These are phyloP conservation scores for Drosophila varians DNA, from an alignment of 1,140 invertebrate genomes.

Conservation along the genomic window DNA sequence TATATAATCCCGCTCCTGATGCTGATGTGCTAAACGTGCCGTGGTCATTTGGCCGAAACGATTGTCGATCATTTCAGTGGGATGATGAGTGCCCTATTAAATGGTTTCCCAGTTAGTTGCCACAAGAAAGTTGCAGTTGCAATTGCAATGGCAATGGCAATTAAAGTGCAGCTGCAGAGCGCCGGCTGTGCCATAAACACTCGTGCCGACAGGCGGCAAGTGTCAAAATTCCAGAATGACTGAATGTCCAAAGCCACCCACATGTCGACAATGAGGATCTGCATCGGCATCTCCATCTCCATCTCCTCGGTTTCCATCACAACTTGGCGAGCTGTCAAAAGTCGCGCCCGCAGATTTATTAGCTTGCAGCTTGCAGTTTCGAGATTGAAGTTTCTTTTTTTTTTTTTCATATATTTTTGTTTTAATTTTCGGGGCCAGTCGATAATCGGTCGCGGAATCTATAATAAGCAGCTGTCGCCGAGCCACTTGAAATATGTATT, in stretches of 20 bases:
- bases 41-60: constrained; percentile 77
- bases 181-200: constrained; percentile 46
- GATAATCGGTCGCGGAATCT: constrained; percentile 64
- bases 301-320: constrained; percentile 18
- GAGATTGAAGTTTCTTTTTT: not conserved
- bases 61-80: constrained; percentile 74
- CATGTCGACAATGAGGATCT: constrained; percentile 39
- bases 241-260: constrained; percentile 50
- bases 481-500: constrained; percentile 72
- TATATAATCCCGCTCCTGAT: constrained; percentile 10
- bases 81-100: not conserved
- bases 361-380: constrained; percentile 39
- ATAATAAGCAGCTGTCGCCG: constrained; percentile 78
- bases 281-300: constrained; percentile 36
- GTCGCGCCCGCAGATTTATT: constrained; percentile 67
- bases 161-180: constrained; percentile 57
- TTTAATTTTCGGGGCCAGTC: constrained; percentile 33
- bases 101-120: constrained; percentile 32
- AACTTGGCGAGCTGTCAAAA: constrained; percentile 53
- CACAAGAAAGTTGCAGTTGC: constrained; percentile 46
- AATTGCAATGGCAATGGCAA: constrained; percentile 28
- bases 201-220: constrained; percentile 63
- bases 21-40: constrained; percentile 79
- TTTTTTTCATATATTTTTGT: constrained; percentile 10
- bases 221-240: constrained; percentile 65